Percentiles rank a stretch among this genome's conserved stretches.
Conservation (phyloP, 2,797 vertebrate species). For the Neopelma chrysocephalum region DNA sequence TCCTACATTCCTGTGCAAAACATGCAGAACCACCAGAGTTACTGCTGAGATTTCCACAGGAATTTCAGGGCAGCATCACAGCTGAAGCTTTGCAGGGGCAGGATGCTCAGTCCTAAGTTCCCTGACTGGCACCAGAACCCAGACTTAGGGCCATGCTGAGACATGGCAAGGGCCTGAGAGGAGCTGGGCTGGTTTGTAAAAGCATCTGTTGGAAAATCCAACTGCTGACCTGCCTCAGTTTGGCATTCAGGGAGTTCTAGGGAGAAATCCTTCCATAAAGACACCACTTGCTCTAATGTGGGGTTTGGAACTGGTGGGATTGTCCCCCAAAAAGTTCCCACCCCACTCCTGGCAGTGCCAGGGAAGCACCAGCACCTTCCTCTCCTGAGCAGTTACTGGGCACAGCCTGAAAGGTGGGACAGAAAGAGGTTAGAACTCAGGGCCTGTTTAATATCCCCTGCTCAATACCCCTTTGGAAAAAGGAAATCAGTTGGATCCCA, state of each 20-base stretch:
- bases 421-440: not conserved
- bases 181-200: not conserved
- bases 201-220: not conserved
- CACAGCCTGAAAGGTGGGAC: not conserved
- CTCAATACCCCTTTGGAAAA: not conserved
- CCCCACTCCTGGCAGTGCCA: not conserved
- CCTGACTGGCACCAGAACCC: not conserved
- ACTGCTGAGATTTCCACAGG: not conserved
- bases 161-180: not conserved
- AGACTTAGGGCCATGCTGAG: not conserved
- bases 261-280: not conserved
- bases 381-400: not conserved
- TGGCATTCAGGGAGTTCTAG: not conserved
- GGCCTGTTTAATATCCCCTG: not conserved
- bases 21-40: accelerated
- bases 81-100: not conserved
- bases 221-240: not conserved
- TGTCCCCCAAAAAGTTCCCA: not conserved
- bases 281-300: not conserved
- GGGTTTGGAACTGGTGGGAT: not conserved
- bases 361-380: not conserved
- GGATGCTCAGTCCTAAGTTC: not conserved
- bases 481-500: not conserved
- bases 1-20: not conserved
- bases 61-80: not conserved